Base-by-base conservation (phyloP, 2,113 vertebrate species). In the Rynchops niger region DNA sequence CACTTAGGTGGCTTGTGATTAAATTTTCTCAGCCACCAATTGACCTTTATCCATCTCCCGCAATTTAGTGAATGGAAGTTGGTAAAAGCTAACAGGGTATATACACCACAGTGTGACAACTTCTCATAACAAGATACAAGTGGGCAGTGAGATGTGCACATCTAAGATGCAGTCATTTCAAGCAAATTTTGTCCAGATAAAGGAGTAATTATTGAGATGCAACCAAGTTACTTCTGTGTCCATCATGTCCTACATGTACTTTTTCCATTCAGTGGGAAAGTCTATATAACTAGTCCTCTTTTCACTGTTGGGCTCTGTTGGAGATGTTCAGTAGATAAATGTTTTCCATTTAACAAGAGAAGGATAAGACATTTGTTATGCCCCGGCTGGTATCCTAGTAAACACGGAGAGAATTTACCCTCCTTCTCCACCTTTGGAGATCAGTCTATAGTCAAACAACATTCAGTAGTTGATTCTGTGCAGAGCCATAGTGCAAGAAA, bases 41-140 rank as follows among this genome's bases (percentile, higher is more conserved):
- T 97, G 93, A 97, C 95, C 93, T 97, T 97, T 97, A 82, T 90
- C 67, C n/a, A 52, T 93, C 92, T 95, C 69, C 63, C 0, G 15
- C 52, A 81, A 74, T 94, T 94, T 66, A 95, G 73, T 70, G 91
- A 87, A 85, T 74, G 47, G 67, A 87, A 82, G 84, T 86, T 87
- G 78, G 58, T 97, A 91, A 91, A 95, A 91, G 67, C 74, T 95
- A 90, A 80, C 26, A 18, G 71, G 14, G 23, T 50, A 19, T 65
- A 86, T 91, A 47, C 38, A 88, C 93, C 78, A 83, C n/a, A 8
- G 87, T 69, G 47, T 85, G 42, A 69, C 56, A 91, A 43, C 15
- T 55, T 90, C 66, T 88, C 27, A 7, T 52, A 92, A 61, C 13
- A 83, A 43, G 20, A 29, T 42, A 47, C 16, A 53, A 74, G 72